These are phyloP conservation scores for Corbicula japonica DNA, from an alignment of 2,888 invertebrate genomes.

Conservation along the genomic window DNA sequence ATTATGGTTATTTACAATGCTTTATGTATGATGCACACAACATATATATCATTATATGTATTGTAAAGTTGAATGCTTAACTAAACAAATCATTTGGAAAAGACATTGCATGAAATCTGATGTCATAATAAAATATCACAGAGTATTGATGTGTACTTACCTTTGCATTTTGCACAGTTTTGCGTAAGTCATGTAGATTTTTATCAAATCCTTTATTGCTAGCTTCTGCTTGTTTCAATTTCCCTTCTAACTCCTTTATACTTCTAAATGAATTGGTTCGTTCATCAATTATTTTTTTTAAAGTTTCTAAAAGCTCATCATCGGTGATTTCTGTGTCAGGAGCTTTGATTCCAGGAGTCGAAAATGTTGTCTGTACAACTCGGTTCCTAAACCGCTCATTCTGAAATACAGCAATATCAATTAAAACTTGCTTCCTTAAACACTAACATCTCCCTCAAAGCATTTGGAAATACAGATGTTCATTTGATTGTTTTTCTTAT, in stretches of 20 bases:
- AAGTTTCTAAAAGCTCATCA: constrained; percentile 82
- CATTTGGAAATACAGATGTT: too few species aligned
- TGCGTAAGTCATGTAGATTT: constrained; percentile 78
- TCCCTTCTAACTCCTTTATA: constrained; percentile 79
- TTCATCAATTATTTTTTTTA: constrained; percentile 83
- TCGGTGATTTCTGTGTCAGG: constrained; percentile 84
- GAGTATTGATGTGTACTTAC: too few species aligned
- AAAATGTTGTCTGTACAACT: constrained; percentile 84
- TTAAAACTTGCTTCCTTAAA: constrained; percentile 1
- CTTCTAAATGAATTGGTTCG: constrained; percentile 76
- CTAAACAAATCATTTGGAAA: too few species aligned
- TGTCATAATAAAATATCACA: too few species aligned
- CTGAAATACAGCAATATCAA: constrained; percentile 75
- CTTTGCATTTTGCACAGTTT: constrained; percentile 77
- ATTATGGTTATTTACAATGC: too few species aligned
- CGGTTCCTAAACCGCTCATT: constrained; percentile 84
- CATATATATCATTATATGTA: too few species aligned
- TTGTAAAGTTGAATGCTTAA: too few species aligned
- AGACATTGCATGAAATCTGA: too few species aligned
- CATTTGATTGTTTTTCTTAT: too few species aligned
- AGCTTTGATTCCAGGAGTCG: constrained; percentile 82
- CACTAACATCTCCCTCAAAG: neutral
- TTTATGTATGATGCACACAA: too few species aligned
- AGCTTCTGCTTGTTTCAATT: constrained; percentile 74
- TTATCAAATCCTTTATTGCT: constrained; percentile 77